Evolutionary conservation across 2,888 invertebrate genomes (phyloP).

Genomic region (Brachypterus glaber): DNA sequence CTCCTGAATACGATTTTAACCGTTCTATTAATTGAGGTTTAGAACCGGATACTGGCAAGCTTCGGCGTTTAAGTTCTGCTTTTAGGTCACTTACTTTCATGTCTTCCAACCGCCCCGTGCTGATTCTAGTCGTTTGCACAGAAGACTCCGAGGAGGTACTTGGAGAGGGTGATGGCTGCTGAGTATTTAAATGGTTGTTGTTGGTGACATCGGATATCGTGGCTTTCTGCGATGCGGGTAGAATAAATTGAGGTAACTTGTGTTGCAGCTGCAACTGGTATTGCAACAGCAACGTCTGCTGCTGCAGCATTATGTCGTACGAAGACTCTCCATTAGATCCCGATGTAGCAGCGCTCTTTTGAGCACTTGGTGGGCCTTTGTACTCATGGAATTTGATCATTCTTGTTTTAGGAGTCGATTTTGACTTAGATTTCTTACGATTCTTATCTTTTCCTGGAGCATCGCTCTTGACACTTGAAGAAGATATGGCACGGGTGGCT

Average conservation of each 20-base stretch:
- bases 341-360: constrained; percentile 51
- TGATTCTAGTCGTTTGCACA: constrained; percentile 37
- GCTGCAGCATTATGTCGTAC: constrained; percentile 84
- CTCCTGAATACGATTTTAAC: constrained; percentile 58
- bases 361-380: constrained; percentile 80
- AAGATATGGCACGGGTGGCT: constrained; percentile 42
- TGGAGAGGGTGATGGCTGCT: constrained; percentile 38
- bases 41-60: constrained; percentile 89
- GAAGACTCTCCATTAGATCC: constrained; percentile 61
- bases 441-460: constrained; percentile 70
- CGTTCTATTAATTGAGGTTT: constrained; percentile 93
- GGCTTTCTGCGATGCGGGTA: constrained; percentile 59
- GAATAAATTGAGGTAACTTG: constrained; percentile 72
- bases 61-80: constrained; percentile 86
- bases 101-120: constrained; percentile 69
- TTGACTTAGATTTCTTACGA: constrained; percentile 71
- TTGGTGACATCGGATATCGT: constrained; percentile 16
- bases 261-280: constrained; percentile 76
- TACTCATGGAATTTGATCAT: constrained; percentile 97
- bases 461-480: constrained; percentile 39
- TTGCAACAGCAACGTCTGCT: constrained; percentile 87
- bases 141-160: constrained; percentile 38
- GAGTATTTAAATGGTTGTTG: constrained; percentile 22
- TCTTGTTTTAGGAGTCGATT: constrained; percentile 69
- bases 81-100: constrained; percentile 95